A percentile compares a stretch with the other conserved stretches of the same genome.
phyloP scores from a whole-genome alignment of 2,888 invertebrate species.

The Exocentrus adspersus region DNA sequence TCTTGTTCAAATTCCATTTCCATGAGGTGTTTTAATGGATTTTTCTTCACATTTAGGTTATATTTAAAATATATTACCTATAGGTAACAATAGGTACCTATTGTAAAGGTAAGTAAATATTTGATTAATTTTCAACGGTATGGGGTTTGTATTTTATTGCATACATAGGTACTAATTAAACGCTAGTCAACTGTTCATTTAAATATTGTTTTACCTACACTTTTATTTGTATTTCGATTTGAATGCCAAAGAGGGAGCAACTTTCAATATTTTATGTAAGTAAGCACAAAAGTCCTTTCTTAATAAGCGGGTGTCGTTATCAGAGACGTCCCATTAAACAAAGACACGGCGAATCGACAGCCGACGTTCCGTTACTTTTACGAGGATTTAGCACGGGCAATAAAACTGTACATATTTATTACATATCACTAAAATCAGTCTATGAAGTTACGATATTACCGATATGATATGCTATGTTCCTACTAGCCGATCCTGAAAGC shows the following conservation, averaged over 20 bases:
- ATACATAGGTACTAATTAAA: too few species aligned
- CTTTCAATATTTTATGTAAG: not conserved
- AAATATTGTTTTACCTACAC: not conserved
- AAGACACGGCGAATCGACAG: not conserved
- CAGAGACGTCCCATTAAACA: not conserved
- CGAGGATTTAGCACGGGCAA: not conserved
- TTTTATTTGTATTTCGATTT: not conserved
- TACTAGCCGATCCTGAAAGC: conserved; percentile 53
- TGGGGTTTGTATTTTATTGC: too few species aligned
- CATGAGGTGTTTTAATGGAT: too few species aligned
- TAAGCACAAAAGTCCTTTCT: not conserved
- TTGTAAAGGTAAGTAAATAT: too few species aligned
- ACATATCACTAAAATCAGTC: conserved; percentile 19
- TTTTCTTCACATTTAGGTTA: too few species aligned
- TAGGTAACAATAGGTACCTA: too few species aligned
- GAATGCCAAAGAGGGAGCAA: not conserved
- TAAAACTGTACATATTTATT: not conserved
- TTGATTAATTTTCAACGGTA: too few species aligned
- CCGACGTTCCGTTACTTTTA: not conserved
- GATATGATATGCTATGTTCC: conserved; percentile 37
- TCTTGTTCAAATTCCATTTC: conserved; percentile 49
- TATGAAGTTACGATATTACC: conserved; percentile 31
- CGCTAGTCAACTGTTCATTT: too few species aligned
- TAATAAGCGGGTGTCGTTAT: not conserved
- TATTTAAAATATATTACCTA: too few species aligned